phyloP scores from a whole-genome alignment of 2,113 vertebrate genomes.

The Ginglymostoma cirratum region DNA sequence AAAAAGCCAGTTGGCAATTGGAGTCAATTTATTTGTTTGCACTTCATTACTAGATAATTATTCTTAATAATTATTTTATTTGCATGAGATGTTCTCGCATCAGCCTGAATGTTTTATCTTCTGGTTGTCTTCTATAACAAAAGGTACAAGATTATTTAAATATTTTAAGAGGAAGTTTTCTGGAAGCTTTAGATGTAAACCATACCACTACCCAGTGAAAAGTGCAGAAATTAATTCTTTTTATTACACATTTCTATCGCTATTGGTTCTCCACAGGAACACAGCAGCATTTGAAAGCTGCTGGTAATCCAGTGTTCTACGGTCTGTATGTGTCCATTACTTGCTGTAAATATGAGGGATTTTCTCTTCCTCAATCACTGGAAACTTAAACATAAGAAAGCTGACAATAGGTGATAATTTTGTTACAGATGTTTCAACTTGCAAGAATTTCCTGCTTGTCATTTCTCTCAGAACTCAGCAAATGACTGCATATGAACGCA shows the following conservation, averaged over 20 bases:
- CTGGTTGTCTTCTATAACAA: background rate
- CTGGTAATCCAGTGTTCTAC: background rate
- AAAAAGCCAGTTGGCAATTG: background rate
- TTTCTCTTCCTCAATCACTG: constrained; percentile 1
- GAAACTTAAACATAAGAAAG: background rate
- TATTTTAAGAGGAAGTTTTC: background rate
- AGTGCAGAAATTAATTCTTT: background rate
- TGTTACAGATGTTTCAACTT: constrained; percentile 28
- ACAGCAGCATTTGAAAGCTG: background rate
- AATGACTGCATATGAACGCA: constrained; percentile 34
- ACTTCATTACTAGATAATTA: background rate
- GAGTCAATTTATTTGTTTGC: background rate
- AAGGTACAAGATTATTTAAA: background rate
- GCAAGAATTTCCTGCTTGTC: constrained; percentile 38
- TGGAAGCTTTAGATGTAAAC: background rate
- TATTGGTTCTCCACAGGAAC: background rate
- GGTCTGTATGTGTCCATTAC: constrained; percentile 24
- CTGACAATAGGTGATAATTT: constrained; percentile 25
- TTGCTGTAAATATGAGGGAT: constrained; percentile 36
- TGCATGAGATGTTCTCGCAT: background rate
- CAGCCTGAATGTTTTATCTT: too few relatives aligned
- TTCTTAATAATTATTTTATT: background rate
- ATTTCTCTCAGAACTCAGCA: constrained; percentile 40
- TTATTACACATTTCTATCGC: background rate
- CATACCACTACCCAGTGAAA: background rate